These are phyloP conservation scores for Mesorhabditis belari DNA, from an alignment of 2,888 invertebrate genomes.

Conservation along the genomic window DNA sequence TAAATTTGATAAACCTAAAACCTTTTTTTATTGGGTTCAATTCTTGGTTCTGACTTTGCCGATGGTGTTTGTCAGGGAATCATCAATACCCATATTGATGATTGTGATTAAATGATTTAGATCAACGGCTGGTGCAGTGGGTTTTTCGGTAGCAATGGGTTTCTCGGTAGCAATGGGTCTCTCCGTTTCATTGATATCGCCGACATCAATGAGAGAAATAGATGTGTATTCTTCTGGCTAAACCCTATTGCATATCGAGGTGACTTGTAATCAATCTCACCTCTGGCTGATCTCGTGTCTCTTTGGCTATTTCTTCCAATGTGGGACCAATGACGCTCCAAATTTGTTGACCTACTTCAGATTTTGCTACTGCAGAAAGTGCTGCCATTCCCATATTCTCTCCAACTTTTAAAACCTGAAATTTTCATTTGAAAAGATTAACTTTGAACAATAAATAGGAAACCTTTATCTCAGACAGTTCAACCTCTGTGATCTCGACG, in stretches of 20 bases:
- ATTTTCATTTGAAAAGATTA: background rate
- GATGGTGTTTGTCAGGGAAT: slow-evolving; percentile 20
- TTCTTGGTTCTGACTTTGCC: slow-evolving; percentile 19
- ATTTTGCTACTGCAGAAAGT: slow-evolving; percentile 25
- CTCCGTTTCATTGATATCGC: background rate
- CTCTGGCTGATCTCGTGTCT: slow-evolving; percentile 10
- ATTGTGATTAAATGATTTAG: slow-evolving; percentile 27
- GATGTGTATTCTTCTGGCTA: background rate
- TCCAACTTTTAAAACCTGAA: slow-evolving; percentile 30
- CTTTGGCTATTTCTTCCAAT: slow-evolving; percentile 23
- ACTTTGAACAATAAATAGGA: background rate
- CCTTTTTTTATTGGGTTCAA: background rate
- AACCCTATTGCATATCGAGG: too few species aligned
- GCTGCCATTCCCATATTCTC: slow-evolving; percentile 44
- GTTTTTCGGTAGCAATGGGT: too few species aligned
- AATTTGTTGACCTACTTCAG: slow-evolving; percentile 32
- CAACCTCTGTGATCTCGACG: slow-evolving; percentile 53
- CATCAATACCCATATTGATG: slow-evolving; percentile 31
- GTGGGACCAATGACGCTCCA: slow-evolving; percentile 29
- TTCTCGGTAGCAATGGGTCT: background rate
- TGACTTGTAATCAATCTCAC: background rate
- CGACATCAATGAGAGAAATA: background rate
- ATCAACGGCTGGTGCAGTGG: slow-evolving; percentile 15
- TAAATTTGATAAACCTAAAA: slow-evolving; percentile 9
- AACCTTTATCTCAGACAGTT: slow-evolving; percentile 52